These are phyloP conservation scores for Corythornis leucogaster DNA, from an alignment of 2,797 vertebrate genomes.

Conservation along the genomic window DNA sequence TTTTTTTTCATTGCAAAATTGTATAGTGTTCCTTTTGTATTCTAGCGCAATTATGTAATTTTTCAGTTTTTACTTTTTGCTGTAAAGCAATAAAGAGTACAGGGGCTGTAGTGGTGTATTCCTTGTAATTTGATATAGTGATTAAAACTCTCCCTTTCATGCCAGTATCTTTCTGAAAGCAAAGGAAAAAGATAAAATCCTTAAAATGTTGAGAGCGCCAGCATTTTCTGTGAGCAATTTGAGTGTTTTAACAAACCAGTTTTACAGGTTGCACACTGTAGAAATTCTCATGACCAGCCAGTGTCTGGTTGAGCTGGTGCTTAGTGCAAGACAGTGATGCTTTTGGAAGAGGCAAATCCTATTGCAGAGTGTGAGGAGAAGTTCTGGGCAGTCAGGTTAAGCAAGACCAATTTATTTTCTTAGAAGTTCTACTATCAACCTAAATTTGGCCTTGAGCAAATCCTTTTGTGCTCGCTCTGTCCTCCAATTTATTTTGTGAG, in stretches of 20 bases:
- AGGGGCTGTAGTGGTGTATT: not conserved
- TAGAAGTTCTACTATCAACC: not conserved
- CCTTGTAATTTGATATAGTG: not conserved
- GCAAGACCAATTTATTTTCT: not conserved
- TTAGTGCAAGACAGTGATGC: not conserved
- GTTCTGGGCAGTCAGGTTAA: not conserved
- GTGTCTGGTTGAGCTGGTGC: not conserved
- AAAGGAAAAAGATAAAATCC: not conserved
- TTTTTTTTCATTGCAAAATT: not conserved
- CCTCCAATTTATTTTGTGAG: not conserved
- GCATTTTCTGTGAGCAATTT: not conserved
- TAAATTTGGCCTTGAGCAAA: not conserved
- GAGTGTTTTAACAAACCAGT: not conserved
- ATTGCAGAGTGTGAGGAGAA: not conserved
- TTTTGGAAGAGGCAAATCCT: not conserved
- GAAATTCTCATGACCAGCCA: not conserved
- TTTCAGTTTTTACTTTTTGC: not conserved
- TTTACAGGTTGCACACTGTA: not conserved
- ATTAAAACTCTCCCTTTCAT: not conserved
- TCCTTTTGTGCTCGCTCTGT: not conserved
- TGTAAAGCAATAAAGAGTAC: not conserved
- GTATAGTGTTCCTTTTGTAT: not conserved
- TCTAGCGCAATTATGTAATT: not conserved
- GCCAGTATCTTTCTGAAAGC: not conserved
- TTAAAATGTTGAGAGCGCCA: fast-evolving